Percentiles rank a stretch among this genome's conserved stretches.
Conservation (phyloP, 1,140 invertebrate genomes). For the Drosophila nikananu region DNA sequence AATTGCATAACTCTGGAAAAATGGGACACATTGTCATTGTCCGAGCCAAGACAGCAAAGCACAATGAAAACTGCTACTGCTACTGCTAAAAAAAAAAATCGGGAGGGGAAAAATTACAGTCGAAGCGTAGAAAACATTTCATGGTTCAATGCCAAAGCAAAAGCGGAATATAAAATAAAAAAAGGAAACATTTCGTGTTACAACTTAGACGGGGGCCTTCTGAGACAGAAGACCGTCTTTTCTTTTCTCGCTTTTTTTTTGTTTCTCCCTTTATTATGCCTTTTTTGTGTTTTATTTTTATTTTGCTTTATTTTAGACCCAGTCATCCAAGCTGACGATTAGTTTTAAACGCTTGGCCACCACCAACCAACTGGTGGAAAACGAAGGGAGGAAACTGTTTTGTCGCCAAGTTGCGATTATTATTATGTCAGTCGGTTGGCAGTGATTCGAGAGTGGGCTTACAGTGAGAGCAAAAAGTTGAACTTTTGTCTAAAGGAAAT, state of each 20-base stretch:
- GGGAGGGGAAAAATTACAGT: constrained; percentile 37
- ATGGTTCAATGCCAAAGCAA: constrained; percentile 74
- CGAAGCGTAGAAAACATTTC: constrained; percentile 52
- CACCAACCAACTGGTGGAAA: background rate
- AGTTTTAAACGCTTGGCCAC: constrained; percentile 57
- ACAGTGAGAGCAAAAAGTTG: constrained; percentile 5
- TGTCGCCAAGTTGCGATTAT: constrained; percentile 76
- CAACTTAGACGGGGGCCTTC: constrained; percentile 33
- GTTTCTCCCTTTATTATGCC: background rate
- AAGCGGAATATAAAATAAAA: constrained; percentile 14
- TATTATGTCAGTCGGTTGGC: constrained; percentile 71
- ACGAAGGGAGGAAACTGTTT: constrained; percentile 37
- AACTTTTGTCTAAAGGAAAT: background rate
- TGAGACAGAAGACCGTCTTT: constrained; percentile 17
- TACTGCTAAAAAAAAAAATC: background rate
- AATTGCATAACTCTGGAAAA: constrained; percentile 55
- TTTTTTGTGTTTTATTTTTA: constrained; percentile 4
- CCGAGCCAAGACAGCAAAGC: constrained; percentile 39
- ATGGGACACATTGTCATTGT: constrained; percentile 46
- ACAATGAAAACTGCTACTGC: constrained; percentile 42
- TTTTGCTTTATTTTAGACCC: constrained; percentile 17
- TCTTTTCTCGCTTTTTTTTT: background rate
- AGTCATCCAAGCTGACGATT: constrained; percentile 57
- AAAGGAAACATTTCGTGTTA: constrained; percentile 58
- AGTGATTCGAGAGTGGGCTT: constrained; percentile 30